These are phyloP conservation scores for Sebastes diaconus DNA, from an alignment of 2,797 vertebrate genomes.

Conservation along the genomic window DNA sequence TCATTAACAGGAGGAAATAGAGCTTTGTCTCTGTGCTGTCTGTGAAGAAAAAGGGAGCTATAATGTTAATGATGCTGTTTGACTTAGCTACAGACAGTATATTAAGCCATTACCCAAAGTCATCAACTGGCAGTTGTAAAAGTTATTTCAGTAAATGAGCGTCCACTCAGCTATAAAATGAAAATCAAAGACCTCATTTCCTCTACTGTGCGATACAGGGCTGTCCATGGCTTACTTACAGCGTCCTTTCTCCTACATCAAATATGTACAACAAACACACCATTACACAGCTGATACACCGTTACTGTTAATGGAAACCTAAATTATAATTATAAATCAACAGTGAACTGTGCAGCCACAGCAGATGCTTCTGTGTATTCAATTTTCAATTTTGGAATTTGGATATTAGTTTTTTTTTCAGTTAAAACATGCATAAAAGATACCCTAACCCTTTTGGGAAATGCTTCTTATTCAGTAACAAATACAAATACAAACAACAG, in stretches of 20 bases:
- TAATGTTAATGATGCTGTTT: slow-evolving; percentile 1
- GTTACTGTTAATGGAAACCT: neutral
- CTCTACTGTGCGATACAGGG: neutral
- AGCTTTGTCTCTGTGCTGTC: neutral
- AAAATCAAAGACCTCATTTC: neutral
- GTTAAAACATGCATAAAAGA: no score
- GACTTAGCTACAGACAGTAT: neutral
- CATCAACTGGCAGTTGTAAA: neutral
- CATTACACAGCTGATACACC: neutral
- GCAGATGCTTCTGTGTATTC: no score
- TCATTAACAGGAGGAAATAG: slow-evolving; percentile 17
- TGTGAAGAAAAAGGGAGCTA: neutral
- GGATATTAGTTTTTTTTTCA: no score
- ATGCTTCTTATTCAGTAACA: no score
- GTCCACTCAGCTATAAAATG: neutral
- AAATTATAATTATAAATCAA: neutral
- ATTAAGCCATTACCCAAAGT: neutral
- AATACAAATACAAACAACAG: no score
- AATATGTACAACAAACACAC: neutral
- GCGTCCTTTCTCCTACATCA: neutral
- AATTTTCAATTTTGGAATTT: no score
- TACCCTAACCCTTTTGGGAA: no score
- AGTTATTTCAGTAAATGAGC: neutral
- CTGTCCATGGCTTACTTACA: neutral
- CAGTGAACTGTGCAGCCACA: neutral